Evolutionary conservation across 2,888 invertebrate genomes (phyloP).

Genomic region (Drosophila nigricruria): DNA sequence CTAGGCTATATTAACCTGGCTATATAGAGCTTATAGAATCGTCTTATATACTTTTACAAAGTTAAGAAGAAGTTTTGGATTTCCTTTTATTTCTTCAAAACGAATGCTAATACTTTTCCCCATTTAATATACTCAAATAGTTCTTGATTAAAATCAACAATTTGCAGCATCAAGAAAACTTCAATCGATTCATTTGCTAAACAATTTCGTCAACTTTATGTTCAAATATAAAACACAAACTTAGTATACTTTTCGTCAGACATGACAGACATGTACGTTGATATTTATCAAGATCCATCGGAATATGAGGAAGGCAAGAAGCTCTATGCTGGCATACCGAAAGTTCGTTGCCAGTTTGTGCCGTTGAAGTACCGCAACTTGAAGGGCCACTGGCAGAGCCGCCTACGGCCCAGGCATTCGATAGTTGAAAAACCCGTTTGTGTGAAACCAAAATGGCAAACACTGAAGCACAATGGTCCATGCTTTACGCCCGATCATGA

Average conservation of each 20-base stretch:
- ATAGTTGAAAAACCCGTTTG: not conserved
- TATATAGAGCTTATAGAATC: no score
- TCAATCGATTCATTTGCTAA: not conserved
- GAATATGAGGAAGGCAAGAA: not conserved
- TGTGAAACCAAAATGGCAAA: constrained; percentile 20
- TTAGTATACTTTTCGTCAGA: not conserved
- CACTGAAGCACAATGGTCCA: constrained; percentile 34
- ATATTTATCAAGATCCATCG: not conserved
- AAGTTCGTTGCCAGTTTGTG: not conserved
- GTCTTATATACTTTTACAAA: no score
- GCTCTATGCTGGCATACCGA: not conserved
- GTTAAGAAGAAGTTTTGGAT: no score
- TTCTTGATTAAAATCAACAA: not conserved
- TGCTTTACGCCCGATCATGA: constrained; percentile 17
- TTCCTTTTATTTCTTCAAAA: no score
- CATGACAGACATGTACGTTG: not conserved
- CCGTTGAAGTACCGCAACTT: not conserved
- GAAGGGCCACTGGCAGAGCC: not conserved
- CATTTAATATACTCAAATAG: not conserved
- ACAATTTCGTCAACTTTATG: no score
- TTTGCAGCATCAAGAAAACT: not conserved
- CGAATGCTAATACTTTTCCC: no score
- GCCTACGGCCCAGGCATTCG: not conserved
- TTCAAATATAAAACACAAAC: no score
- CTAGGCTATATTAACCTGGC: no score